Evolutionary conservation across 2,797 vertebrate genomes (phyloP).

Genomic region (Amblyopsis hoosieri): DNA sequence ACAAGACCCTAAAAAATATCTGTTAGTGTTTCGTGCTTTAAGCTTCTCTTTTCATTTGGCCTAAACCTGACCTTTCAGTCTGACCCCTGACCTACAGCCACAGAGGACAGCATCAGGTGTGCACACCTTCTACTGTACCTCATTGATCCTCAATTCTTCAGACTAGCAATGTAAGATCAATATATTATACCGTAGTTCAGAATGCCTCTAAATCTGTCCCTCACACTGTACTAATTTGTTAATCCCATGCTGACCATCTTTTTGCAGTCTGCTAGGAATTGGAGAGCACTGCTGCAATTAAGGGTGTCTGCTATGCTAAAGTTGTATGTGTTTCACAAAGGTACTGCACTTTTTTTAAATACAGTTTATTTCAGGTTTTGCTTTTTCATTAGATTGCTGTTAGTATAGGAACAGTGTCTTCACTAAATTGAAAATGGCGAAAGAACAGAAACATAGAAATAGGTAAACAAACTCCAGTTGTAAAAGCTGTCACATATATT

Average conservation of each 20-base stretch:
- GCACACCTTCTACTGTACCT: slow-evolving; percentile 38
- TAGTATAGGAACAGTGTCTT: slow-evolving; percentile 14
- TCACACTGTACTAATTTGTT: slow-evolving; percentile 2
- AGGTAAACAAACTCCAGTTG: slow-evolving; percentile 41
- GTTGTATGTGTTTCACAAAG: slow-evolving; percentile 1
- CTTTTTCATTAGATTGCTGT: slow-evolving; percentile 25
- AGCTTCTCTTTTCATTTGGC: slow-evolving; percentile 6
- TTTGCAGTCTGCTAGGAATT: slow-evolving; percentile 45
- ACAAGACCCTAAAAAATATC: slow-evolving; percentile 25
- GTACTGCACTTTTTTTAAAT: neutral
- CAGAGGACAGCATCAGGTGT: slow-evolving; percentile 46
- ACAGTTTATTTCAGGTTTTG: slow-evolving; percentile 20
- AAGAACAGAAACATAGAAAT: slow-evolving; percentile 33
- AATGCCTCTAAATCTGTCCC: slow-evolving; percentile 31
- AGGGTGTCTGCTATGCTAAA: slow-evolving; percentile 43
- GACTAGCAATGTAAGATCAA: neutral
- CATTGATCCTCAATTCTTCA: slow-evolving; percentile 5
- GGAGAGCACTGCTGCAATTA: slow-evolving; percentile 43
- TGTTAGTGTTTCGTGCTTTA: slow-evolving; percentile 17
- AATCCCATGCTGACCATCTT: slow-evolving; percentile 19
- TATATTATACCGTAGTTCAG: slow-evolving; percentile 4
- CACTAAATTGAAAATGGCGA: slow-evolving; percentile 46
- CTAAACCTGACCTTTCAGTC: slow-evolving; percentile 23
- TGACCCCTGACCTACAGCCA: slow-evolving; percentile 21
- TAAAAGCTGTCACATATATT: slow-evolving; percentile 53